Percentiles rank a stretch among this genome's conserved stretches.
These are phyloP conservation scores for Acanthis flammea DNA, from an alignment of 2,797 vertebrate species.

Conservation along the genomic window DNA sequence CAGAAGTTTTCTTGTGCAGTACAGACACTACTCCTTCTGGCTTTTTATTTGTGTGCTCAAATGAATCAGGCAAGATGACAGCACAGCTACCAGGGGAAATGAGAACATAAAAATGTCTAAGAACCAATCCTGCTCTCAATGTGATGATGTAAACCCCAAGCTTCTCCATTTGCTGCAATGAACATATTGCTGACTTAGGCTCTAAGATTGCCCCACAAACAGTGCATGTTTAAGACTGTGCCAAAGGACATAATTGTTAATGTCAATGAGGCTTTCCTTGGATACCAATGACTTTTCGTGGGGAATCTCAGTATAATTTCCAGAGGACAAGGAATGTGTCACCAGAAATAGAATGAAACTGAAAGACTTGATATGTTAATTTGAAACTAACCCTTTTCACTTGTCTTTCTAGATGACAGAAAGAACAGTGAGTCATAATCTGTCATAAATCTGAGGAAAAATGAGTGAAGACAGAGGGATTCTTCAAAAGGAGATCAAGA, in stretches of 20 bases:
- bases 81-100: not conserved
- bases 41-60: not conserved
- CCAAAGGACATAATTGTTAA: not conserved
- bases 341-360: not conserved
- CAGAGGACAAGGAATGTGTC: not conserved
- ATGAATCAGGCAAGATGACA: not conserved
- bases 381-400: not conserved
- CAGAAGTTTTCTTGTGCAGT: not conserved
- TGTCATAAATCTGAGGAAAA: slow-evolving; percentile 5
- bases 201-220: not conserved
- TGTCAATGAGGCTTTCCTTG: not conserved
- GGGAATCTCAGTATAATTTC: not conserved
- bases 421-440: not conserved
- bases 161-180: not conserved
- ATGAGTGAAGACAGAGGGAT: not conserved
- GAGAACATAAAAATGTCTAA: not conserved
- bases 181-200: not conserved
- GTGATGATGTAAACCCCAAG: not conserved
- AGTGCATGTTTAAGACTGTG: not conserved
- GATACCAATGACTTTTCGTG: not conserved
- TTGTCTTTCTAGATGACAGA: slow-evolving; percentile 10
- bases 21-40: not conserved
- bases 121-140: not conserved
- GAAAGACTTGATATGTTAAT: not conserved
- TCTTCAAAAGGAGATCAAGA: not conserved